Percentiles rank a stretch among this genome's conserved stretches.
Conservation (phyloP, 2,797 vertebrate genomes). For the Myripristis murdjan region DNA sequence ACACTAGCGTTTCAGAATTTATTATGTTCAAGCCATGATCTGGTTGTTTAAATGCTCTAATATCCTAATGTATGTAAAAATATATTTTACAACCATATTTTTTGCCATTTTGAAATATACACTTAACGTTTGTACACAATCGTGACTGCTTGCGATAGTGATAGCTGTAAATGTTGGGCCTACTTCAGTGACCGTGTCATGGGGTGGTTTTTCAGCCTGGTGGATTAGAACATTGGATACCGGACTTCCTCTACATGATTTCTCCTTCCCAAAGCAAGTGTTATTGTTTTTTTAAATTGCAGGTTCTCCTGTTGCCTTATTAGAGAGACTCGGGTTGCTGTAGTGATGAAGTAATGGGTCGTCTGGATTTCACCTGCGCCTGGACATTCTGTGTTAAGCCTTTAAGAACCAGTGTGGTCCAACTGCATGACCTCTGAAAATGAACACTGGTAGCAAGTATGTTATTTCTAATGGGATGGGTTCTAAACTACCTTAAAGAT, state of each 20-base stretch:
- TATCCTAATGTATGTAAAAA: slow-evolving; percentile 15
- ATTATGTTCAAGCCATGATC: slow-evolving; percentile 5
- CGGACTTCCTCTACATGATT: slow-evolving; percentile 79
- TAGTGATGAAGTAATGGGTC: slow-evolving; percentile 73
- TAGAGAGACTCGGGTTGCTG: slow-evolving; percentile 82
- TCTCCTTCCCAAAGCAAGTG: slow-evolving; percentile 69
- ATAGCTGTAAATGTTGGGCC: slow-evolving; percentile 1
- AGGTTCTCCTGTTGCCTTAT: slow-evolving; percentile 86
- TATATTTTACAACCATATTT: not conserved
- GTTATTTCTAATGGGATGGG: slow-evolving; percentile 69
- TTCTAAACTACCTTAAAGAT: slow-evolving; percentile 63
- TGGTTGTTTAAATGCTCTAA: slow-evolving; percentile 13
- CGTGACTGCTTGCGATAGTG: not conserved
- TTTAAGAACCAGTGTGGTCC: slow-evolving; percentile 47
- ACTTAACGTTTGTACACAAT: not conserved
- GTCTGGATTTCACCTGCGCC: slow-evolving; percentile 78
- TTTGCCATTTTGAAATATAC: not conserved
- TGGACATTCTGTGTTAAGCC: slow-evolving; percentile 49
- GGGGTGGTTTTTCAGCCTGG: not conserved
- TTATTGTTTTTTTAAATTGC: slow-evolving; percentile 79
- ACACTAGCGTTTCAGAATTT: slow-evolving; percentile 18
- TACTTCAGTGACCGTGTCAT: slow-evolving; percentile 3
- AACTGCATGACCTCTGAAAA: slow-evolving; percentile 59
- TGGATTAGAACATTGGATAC: slow-evolving; percentile 60
- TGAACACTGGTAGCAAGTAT: slow-evolving; percentile 59